Base-by-base conservation (phyloP, 1,140 invertebrate species). In the Pinna nobilis region DNA sequence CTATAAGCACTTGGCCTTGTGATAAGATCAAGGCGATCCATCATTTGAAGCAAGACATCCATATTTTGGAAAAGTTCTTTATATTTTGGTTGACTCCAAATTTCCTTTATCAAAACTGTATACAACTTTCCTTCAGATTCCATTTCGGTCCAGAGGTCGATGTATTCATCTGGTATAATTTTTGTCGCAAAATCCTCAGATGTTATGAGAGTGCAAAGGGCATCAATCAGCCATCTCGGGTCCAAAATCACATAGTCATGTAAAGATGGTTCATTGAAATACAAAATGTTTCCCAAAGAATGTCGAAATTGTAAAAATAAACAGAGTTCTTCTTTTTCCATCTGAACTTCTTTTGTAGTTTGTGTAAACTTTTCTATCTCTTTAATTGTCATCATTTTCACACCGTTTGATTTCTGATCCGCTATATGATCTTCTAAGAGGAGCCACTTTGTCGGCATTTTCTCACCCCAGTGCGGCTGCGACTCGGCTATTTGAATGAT, bases 211-310 rank as follows among this genome's bases (percentile, higher is more conserved):
- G 55, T 35, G 5, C 30, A 59, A 6, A 59, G 9, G 7, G 55
- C 55, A 59, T 59, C 55, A 15, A 59, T 59, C 13, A 59, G 30
- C 55, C 55, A 59, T n/a, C 55, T n/a, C 2, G 55, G 55, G 37
- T 59, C 55, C 18, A 59, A 18, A 33, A 59, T 59, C 4, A 59
- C 30, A 18, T 59, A 35, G 6, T 59, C 30, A 18, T 33, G 15
- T 15, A 59, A 33, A 3, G 18, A 33, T 7, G 18, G 18, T 6
- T 59, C 55, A 20, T 59, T 59, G 55, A 59, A 59, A 33, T 59
- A 59, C 33, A 59, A 33, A n/a, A 59, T 18, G 6, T 59, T 59
- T 30, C 55, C 25, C 18, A 33, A 9, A n/a, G 55, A 59, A 15
- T 59, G 55, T 20, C 37, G 55, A 33, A 59, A 59, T 1, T 30